Evolutionary conservation across 2,113 vertebrate species (phyloP).

Genomic region (Ochotona curzoniae): DNA sequence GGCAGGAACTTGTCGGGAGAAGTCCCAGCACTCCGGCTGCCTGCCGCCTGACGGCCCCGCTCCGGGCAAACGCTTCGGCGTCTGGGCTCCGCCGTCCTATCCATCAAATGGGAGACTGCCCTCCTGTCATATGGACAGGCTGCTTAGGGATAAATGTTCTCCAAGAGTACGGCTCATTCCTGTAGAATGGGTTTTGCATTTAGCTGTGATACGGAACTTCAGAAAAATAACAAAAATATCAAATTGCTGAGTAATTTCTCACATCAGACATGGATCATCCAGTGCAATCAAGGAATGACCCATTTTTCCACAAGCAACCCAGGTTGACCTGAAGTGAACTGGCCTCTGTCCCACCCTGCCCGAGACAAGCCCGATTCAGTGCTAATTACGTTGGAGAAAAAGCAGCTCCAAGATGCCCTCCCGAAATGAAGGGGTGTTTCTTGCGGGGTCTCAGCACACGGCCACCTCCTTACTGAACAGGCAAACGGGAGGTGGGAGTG

Average conservation of each 20-base stretch:
- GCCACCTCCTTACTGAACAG: neutral
- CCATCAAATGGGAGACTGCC: neutral
- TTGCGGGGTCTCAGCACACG: neutral
- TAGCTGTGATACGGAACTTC: neutral
- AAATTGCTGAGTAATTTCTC: slow-evolving; percentile 51
- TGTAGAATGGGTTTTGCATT: slow-evolving; percentile 12
- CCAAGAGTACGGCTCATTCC: neutral
- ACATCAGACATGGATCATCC: slow-evolving; percentile 47
- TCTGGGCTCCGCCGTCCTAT: neutral
- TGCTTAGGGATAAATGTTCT: neutral
- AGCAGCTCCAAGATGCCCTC: neutral
- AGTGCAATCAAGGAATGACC: slow-evolving; percentile 13
- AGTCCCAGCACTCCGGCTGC: neutral
- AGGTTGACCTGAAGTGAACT: neutral
- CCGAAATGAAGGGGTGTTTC: neutral
- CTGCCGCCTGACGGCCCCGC: neutral
- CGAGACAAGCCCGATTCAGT: neutral
- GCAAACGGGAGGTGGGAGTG: neutral
- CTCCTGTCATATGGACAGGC: neutral
- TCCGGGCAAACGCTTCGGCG: neutral
- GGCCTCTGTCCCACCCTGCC: neutral
- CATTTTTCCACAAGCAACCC: slow-evolving; percentile 6
- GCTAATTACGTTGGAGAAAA: neutral
- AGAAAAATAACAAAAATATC: slow-evolving; percentile 29
- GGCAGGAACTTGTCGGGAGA: slow-evolving; percentile 33